Evolutionary conservation across 2,113 vertebrate genomes (phyloP).

Genomic region (Oncorhynchus gorbuscha): DNA sequence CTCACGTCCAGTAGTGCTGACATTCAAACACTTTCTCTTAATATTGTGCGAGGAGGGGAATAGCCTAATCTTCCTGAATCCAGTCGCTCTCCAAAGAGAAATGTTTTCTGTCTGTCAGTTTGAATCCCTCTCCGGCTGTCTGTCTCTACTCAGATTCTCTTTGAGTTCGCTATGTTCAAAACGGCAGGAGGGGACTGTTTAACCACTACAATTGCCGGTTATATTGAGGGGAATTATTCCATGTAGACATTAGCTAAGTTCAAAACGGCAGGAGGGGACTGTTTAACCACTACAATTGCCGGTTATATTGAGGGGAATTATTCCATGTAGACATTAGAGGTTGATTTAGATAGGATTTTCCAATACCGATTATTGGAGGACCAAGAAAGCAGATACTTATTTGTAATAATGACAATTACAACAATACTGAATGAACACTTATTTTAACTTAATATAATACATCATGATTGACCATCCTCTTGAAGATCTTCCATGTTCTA

Average conservation of each 20-base stretch:
- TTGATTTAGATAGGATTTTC: too few relatives aligned
- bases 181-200: slow-evolving; percentile 9
- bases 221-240: slow-evolving; percentile 4
- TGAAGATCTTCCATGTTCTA: too few relatives aligned
- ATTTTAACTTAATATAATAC: too few relatives aligned
- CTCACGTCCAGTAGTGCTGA: not conserved
- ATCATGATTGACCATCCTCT: too few relatives aligned
- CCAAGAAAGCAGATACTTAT: too few relatives aligned
- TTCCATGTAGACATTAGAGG: slow-evolving; percentile 3
- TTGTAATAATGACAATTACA: too few relatives aligned
- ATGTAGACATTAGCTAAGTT: too few relatives aligned
- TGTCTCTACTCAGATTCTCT: too few relatives aligned
- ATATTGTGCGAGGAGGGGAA: not conserved
- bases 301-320: slow-evolving; percentile 11
- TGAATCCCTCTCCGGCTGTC: slow-evolving; percentile 30
- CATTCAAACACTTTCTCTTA: not conserved
- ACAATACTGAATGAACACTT: too few relatives aligned
- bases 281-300: slow-evolving; percentile 8
- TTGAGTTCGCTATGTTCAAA: too few relatives aligned
- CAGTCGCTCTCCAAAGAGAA: slow-evolving; percentile 24
- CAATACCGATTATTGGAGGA: too few relatives aligned
- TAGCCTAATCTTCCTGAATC: not conserved
- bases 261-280: not conserved
- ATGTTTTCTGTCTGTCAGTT: slow-evolving; percentile 15
- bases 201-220: not conserved